These are phyloP conservation scores for Menura novaehollandiae DNA, from an alignment of 2,113 vertebrate genomes.

Conservation along the genomic window DNA sequence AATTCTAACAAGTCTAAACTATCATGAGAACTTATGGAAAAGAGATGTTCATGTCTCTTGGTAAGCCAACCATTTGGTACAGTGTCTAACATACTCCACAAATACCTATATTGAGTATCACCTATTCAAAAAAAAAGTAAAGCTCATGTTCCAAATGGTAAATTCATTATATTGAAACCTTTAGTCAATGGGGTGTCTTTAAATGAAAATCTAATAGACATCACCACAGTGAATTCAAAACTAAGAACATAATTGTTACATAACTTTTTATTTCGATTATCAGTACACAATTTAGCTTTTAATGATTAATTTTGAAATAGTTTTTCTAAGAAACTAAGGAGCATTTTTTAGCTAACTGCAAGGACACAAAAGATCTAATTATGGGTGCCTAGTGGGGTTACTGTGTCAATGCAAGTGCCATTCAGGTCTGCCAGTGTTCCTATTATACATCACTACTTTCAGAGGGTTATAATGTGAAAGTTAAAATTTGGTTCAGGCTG, in stretches of 20 bases:
- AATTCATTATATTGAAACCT: neutral
- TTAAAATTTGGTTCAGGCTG: constrained; percentile 62
- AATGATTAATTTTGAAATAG: constrained; percentile 37
- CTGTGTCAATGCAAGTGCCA: constrained; percentile 38
- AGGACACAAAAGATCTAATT: constrained; percentile 68
- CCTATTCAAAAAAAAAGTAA: neutral
- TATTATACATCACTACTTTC: constrained; percentile 48
- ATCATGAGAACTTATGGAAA: neutral
- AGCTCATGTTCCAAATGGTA: neutral
- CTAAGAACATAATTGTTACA: neutral
- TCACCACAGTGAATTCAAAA: neutral
- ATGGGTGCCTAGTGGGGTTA: constrained; percentile 48
- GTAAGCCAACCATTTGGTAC: neutral
- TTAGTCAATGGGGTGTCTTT: neutral
- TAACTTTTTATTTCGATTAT: constrained; percentile 18
- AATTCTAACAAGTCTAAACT: neutral
- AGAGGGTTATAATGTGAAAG: constrained; percentile 47
- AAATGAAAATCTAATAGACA: neutral
- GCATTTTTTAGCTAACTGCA: constrained; percentile 43
- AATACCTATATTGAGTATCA: neutral
- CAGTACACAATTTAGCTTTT: constrained; percentile 28
- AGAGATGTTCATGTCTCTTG: neutral
- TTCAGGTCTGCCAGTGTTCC: constrained; percentile 47
- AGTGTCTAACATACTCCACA: neutral
- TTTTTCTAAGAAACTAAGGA: constrained; percentile 48